Evolutionary conservation across 1,140 invertebrate genomes (phyloP), one percentile per base, ranked within the genome.

Genomic region (Leptonema lineaticorne): DNA sequence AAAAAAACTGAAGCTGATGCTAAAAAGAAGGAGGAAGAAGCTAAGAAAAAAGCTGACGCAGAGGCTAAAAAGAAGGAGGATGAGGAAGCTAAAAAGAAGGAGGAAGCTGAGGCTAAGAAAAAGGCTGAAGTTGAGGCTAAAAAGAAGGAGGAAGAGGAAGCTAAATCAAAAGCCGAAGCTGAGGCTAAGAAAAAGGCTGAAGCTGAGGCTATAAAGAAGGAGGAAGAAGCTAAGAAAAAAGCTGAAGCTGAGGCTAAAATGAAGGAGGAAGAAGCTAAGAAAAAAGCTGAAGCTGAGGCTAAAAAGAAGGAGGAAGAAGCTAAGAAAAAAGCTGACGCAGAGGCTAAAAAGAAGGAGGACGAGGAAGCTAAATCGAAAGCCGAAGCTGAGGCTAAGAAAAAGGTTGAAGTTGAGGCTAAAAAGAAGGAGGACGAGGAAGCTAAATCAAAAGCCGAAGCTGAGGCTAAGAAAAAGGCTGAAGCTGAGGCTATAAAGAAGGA

Each of bases 401-500:
- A 27, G 4, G 6, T 14, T 2, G 30, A 63, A n/a, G 22, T 28
- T 24, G 70, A 65, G 26, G 60, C n/a, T n/a, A 45, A 46, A 28
- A 48, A 48, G 16, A 48, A 6, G 5, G 30, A 33, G 5, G 5
- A 5, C 5, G 11, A 6, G 5, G 30, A 33, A 6, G 11, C 5
- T 6, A 33, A n/a, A n/a, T n/a, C 5, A 11, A 33, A 11, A 6
- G 5, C 37, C 2, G 37, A 41, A 41, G 9, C 9, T 41, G 37
- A 41, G 16, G 37, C 9, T 41, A 41, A 41, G 37, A 9, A 16
- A 9, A 57, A 59, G 57, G 48, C 8, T 26, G 64, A 56, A 41
- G 18, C 72, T 56, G 68, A 67, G 27, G 67, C 56, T 67, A 33
- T 67, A 56, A 59, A 67, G 37, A 66, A 68, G 65, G 67, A 68